Conservation (phyloP, 2,888 invertebrate species). For the Hanleya hanleyi region DNA sequence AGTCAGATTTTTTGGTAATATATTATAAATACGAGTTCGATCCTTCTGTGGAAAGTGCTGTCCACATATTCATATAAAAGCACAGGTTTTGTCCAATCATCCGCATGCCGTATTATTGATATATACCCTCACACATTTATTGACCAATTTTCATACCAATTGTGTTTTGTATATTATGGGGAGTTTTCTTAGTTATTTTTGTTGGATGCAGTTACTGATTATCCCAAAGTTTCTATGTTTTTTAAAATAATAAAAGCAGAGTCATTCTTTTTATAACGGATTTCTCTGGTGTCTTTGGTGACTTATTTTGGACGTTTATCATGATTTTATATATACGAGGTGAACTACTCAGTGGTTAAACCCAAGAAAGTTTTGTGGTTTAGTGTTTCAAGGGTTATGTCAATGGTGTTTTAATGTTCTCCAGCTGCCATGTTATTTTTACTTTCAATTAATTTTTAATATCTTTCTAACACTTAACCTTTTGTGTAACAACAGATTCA, state of each 20-base stretch:
- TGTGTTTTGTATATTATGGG: constrained; percentile 63
- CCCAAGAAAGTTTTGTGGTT: background rate
- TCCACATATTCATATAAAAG: background rate
- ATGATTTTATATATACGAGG: constrained; percentile 1
- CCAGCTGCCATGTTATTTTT: constrained; percentile 38
- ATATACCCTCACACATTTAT: constrained; percentile 16
- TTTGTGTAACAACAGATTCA: constrained; percentile 43
- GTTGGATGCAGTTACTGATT: constrained; percentile 51
- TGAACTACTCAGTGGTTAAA: background rate
- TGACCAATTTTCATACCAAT: constrained; percentile 55
- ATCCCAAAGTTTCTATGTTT: constrained; percentile 60
- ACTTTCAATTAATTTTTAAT: constrained; percentile 34
- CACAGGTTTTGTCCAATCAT: background rate
- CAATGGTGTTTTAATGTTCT: constrained; percentile 28
- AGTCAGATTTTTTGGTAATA: background rate
- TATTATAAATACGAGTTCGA: no score
- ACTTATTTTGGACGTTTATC: constrained; percentile 29
- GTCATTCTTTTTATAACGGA: constrained; percentile 47
- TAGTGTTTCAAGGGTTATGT: constrained; percentile 17
- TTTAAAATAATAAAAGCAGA: constrained; percentile 48
- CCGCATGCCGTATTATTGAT: background rate
- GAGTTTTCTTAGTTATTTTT: constrained; percentile 58
- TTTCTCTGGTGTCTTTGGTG: constrained; percentile 44
- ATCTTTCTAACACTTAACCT: constrained; percentile 45
- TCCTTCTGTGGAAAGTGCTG: no score